phyloP scores from a whole-genome alignment of 2,113 vertebrate species.

The Piliocolobus tephrosceles region DNA sequence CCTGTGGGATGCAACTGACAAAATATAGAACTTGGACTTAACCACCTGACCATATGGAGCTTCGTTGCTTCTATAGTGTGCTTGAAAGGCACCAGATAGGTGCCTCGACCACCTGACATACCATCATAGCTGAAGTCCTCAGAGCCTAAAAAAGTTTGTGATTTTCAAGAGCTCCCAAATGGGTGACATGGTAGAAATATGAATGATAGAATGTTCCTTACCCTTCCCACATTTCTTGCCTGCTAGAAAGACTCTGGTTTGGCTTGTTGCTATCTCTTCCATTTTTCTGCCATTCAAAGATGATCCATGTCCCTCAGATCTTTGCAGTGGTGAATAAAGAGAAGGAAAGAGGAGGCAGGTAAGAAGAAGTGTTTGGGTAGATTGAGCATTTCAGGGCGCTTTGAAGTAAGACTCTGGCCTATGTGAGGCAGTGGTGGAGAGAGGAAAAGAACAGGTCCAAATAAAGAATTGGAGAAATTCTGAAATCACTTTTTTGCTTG shows the following conservation, averaged over 20 bases:
- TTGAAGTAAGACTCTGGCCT: neutral
- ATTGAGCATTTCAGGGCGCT: neutral
- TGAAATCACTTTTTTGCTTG: neutral
- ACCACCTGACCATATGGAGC: neutral
- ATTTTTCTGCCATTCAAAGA: neutral
- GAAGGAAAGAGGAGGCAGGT: neutral
- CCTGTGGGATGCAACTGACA: neutral
- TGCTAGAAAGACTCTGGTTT: neutral
- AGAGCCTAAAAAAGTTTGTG: neutral
- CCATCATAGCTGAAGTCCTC: neutral
- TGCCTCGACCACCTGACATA: neutral
- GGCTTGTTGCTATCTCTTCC: neutral
- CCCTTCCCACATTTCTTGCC: neutral
- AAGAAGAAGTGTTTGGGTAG: neutral
- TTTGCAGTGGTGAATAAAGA: neutral
- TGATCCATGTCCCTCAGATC: neutral
- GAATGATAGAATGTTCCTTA: neutral
- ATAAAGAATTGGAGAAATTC: neutral
- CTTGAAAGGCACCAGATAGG: neutral
- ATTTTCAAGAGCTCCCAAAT: neutral
- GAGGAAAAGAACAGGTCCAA: neutral
- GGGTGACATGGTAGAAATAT: neutral
- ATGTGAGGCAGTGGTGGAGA: accelerated
- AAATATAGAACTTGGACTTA: neutral
- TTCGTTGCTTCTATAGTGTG: neutral